These are phyloP conservation scores for Cyclophora albipunctata DNA, from an alignment of 2,888 invertebrate genomes.

Conservation along the genomic window DNA sequence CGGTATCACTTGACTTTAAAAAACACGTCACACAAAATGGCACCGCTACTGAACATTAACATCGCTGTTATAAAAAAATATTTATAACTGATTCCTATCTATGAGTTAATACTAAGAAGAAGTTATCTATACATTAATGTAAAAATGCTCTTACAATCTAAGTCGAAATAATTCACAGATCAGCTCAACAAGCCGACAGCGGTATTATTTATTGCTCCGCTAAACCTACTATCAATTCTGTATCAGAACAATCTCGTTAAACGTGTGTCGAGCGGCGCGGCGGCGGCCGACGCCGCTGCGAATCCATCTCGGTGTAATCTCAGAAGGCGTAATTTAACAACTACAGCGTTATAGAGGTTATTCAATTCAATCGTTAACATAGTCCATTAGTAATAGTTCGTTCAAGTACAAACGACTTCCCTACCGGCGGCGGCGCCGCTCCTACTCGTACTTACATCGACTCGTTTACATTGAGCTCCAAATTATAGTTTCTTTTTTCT, in stretches of 20 bases:
- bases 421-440: no score
- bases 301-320: conserved; percentile 40
- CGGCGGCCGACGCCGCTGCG: conserved; percentile 21
- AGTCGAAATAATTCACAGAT: conserved; percentile 43
- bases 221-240: conserved; percentile 29
- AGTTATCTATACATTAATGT: conserved; percentile 49
- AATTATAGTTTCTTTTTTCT: conserved; percentile 21
- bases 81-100: conserved; percentile 53
- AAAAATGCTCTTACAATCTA: conserved; percentile 44
- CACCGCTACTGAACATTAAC: conserved; percentile 57
- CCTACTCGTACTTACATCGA: conserved; percentile 13
- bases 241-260: conserved; percentile 20
- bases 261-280: no score
- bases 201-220: conserved; percentile 43
- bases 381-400: conserved; percentile 44
- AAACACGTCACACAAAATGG: conserved; percentile 56
- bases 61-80: conserved; percentile 44
- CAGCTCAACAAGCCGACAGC: conserved; percentile 39
- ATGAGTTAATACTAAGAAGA: conserved; percentile 49
- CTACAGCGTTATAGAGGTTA: conserved; percentile 51
- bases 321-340: conserved; percentile 52
- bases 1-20: conserved; percentile 21
- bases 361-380: conserved; percentile 34
- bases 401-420: conserved; percentile 35
- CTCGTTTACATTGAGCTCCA: conserved; percentile 35